phyloP scores from a whole-genome alignment of 2,113 vertebrate genomes.

The Anguilla japonica region DNA sequence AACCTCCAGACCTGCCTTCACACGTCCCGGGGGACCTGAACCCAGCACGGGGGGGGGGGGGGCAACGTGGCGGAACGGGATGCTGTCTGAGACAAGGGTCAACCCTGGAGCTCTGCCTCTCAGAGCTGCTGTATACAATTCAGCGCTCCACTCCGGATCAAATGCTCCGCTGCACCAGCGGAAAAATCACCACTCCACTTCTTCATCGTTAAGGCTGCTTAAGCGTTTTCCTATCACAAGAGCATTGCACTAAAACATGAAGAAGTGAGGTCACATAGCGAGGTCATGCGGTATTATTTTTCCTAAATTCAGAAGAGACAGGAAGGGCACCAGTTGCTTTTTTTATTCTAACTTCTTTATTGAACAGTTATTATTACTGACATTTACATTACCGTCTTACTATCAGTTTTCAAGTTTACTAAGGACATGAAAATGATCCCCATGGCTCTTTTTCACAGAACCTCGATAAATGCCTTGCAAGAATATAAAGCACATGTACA shows the following conservation, averaged over 20 bases:
- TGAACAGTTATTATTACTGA: background rate
- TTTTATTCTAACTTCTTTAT: background rate
- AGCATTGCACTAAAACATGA: background rate
- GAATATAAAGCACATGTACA: background rate
- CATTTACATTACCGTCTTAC: background rate
- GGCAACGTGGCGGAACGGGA: background rate
- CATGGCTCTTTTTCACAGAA: background rate
- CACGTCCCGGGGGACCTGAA: background rate
- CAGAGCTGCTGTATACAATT: background rate
- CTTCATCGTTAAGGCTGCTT: background rate
- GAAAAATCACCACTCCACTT: background rate
- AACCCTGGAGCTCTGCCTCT: background rate
- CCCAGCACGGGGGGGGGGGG: background rate
- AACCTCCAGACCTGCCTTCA: background rate
- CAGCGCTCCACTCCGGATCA: background rate
- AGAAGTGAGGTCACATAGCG: background rate
- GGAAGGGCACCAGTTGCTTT: background rate
- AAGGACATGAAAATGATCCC: background rate
- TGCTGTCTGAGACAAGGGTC: constrained; percentile 5
- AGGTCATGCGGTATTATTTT: background rate
- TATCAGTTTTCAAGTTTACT: background rate
- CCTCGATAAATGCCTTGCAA: background rate
- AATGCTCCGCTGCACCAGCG: background rate
- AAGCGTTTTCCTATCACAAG: background rate
- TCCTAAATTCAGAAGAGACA: background rate